phyloP scores from a whole-genome alignment of 2,113 vertebrate genomes.

The Nothocercus julius region DNA sequence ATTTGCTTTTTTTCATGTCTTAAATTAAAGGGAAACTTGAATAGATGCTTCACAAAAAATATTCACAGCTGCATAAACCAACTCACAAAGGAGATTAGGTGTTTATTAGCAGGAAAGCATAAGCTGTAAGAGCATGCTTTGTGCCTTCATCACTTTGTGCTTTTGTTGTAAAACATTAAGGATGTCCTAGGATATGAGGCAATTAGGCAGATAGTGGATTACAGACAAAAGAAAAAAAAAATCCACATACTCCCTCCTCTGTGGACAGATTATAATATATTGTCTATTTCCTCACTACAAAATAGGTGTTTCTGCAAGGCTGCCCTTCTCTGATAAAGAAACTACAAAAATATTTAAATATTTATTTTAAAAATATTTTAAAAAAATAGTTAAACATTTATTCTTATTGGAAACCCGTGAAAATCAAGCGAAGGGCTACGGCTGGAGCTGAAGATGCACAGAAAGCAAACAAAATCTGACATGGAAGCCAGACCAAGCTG shows the following conservation, averaged over 20 bases:
- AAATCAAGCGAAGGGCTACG: not conserved
- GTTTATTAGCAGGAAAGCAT: slow-evolving; percentile 50
- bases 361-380: not conserved
- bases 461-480: not conserved
- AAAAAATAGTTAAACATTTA: slow-evolving; percentile 4
- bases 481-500: not conserved
- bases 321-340: slow-evolving; percentile 23
- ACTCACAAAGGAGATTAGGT: slow-evolving; percentile 11
- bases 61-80: slow-evolving; percentile 44
- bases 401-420: not conserved
- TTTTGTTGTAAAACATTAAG: slow-evolving; percentile 46
- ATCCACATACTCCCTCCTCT: not conserved
- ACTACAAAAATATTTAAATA: slow-evolving; percentile 5
- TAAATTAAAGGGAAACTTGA: slow-evolving; percentile 60
- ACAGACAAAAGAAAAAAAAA: slow-evolving; percentile 18
- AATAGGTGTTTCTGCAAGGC: not conserved
- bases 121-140: slow-evolving; percentile 16
- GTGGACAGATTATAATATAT: slow-evolving; percentile 25
- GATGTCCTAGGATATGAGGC: slow-evolving; percentile 25
- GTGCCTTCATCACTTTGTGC: slow-evolving; percentile 29
- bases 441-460: not conserved
- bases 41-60: slow-evolving; percentile 34
- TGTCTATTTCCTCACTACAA: not conserved
- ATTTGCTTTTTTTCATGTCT: slow-evolving; percentile 26
- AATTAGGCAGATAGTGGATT: slow-evolving; percentile 54